Evolutionary conservation across 92 coral and sea anemone species (phyloP).

Genomic region (Zoanthus gigantus): DNA sequence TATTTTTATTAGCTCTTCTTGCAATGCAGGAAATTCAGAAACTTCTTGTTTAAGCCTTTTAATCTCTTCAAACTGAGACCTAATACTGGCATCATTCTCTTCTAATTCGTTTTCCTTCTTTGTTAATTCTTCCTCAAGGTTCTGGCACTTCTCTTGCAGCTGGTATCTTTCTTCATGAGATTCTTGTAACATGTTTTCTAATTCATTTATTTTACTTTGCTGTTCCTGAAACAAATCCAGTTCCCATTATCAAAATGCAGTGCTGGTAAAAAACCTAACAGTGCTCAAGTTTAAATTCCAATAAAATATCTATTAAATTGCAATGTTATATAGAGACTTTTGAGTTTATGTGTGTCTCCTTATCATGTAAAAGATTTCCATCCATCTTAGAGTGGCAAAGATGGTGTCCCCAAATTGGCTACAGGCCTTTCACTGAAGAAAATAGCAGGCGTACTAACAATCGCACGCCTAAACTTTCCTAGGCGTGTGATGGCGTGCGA

Average conservation of each 20-base stretch:
- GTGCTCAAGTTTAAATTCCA: too few species aligned
- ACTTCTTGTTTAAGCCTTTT: constrained; percentile 19
- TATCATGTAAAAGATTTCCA: too few species aligned
- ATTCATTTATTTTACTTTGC: background rate
- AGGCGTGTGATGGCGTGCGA: too few species aligned
- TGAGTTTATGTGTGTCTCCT: too few species aligned
- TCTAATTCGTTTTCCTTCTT: background rate
- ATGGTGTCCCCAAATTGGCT: too few species aligned
- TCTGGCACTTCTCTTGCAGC: constrained; percentile 31
- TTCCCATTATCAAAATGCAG: background rate
- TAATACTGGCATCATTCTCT: constrained; percentile 18
- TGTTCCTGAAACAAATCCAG: constrained; percentile 18
- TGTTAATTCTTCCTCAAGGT: constrained; percentile 1
- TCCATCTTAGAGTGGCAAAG: too few species aligned
- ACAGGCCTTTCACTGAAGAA: background rate
- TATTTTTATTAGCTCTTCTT: background rate
- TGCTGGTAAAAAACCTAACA: background rate
- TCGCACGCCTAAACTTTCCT: too few species aligned
- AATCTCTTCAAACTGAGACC: constrained; percentile 29
- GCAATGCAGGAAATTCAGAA: background rate
- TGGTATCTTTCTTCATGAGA: constrained; percentile 33
- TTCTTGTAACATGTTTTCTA: constrained; percentile 20
- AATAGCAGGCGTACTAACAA: too few species aligned
- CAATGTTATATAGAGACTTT: too few species aligned
- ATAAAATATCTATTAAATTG: too few species aligned